Conservation (phyloP, 2,797 vertebrate species). For the Nannoperca australis region DNA sequence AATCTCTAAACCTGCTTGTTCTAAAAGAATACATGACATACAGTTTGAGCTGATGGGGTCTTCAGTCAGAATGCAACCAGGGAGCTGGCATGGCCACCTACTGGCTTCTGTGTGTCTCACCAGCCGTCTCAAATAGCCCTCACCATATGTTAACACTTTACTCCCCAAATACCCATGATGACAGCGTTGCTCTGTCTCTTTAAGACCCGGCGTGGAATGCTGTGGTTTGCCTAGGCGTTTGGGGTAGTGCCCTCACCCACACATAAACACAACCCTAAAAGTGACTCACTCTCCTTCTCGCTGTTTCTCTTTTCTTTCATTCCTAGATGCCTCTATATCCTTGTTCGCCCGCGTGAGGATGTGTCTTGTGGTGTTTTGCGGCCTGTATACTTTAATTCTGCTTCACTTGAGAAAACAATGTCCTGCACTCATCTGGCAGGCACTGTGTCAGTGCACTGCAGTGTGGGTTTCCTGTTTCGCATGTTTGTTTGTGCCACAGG, state of each 20-base stretch:
- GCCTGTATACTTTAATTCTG: constrained; percentile 32
- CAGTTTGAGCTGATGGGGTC: constrained; percentile 11
- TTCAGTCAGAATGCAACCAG: constrained; percentile 30
- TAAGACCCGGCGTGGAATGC: constrained; percentile 82
- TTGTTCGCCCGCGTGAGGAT: constrained; percentile 15
- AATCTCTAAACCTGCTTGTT: not conserved
- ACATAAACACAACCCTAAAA: constrained; percentile 78
- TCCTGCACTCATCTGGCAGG: constrained; percentile 45
- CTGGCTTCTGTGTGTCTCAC: constrained; percentile 66
- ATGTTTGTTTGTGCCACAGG: constrained; percentile 70
- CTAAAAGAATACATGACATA: not conserved
- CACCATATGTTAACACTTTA: constrained; percentile 81
- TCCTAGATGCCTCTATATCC: constrained; percentile 33
- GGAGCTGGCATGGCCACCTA: constrained; percentile 65
- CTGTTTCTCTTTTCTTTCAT: constrained; percentile 40
- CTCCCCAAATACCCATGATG: constrained; percentile 75
- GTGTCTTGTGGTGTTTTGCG: constrained; percentile 34
- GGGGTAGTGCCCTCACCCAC: constrained; percentile 83
- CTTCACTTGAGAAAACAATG: constrained; percentile 19
- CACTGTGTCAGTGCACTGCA: constrained; percentile 33
- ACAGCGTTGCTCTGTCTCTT: constrained; percentile 81
- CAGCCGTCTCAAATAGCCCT: constrained; percentile 64
- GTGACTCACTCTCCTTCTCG: constrained; percentile 64
- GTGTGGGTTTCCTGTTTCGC: constrained; percentile 69
- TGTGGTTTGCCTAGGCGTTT: constrained; percentile 83